Evolutionary conservation across 1,140 invertebrate species (phyloP).

Genomic region (Papilio machaon): DNA sequence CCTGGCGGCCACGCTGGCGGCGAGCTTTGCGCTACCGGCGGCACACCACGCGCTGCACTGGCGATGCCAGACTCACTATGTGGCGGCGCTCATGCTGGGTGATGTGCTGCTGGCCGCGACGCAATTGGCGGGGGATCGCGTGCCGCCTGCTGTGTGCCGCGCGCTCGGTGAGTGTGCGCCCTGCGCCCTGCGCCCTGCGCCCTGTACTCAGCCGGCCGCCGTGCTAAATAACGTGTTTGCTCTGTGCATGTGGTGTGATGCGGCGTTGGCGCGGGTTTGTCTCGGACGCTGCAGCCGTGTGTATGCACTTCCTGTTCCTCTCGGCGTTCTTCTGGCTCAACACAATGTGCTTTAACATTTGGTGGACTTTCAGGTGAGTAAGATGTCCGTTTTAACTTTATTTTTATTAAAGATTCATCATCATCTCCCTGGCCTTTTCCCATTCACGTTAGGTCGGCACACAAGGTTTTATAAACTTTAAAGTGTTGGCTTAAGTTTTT

Average conservation of each 20-base stretch:
- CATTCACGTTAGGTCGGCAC: too few relatives aligned
- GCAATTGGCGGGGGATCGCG: slow-evolving; percentile 84
- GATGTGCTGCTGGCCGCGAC: slow-evolving; percentile 89
- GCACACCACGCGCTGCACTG: slow-evolving; percentile 92
- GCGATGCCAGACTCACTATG: slow-evolving; percentile 92
- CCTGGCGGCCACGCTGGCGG: slow-evolving; percentile 88
- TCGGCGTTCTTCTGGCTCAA: slow-evolving; percentile 98
- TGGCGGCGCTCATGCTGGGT: slow-evolving; percentile 89
- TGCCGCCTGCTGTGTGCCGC: slow-evolving; percentile 83
- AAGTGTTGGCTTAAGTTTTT: too few relatives aligned
- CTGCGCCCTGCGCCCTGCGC: too few relatives aligned
- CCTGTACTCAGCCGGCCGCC: neutral
- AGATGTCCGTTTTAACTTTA: neutral
- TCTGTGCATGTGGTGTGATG: slow-evolving; percentile 71
- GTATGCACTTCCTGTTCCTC: slow-evolving; percentile 96
- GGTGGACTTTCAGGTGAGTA: slow-evolving; percentile 94
- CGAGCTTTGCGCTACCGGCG: slow-evolving; percentile 88
- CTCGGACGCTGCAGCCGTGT: slow-evolving; percentile 86
- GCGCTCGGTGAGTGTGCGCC: slow-evolving; percentile 84
- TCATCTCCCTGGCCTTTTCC: too few relatives aligned
- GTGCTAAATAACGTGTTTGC: slow-evolving; percentile 39
- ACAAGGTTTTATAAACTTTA: too few relatives aligned
- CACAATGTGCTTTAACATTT: slow-evolving; percentile 97
- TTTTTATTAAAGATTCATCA: neutral
- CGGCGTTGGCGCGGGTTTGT: slow-evolving; percentile 62